phyloP scores from a whole-genome alignment of 2,888 invertebrate genomes.

The Torymus texanus region DNA sequence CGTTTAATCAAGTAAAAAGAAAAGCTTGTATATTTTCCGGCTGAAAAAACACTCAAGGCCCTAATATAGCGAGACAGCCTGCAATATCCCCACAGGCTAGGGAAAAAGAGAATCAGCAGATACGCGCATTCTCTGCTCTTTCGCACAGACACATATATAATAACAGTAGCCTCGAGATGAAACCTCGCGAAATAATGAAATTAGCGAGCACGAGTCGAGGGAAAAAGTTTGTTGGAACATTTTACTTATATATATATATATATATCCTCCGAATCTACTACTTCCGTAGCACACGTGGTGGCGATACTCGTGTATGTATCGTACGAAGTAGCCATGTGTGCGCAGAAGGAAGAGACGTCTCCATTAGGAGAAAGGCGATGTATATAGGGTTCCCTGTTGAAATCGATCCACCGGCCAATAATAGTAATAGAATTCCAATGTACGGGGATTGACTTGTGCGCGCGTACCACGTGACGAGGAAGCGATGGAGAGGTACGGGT shows the following conservation, averaged over 20 bases:
- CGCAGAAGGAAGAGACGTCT: slow-evolving; percentile 20
- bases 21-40: slow-evolving; percentile 28
- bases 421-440: slow-evolving; percentile 54
- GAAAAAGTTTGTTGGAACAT: neutral
- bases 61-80: neutral
- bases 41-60: slow-evolving; percentile 29
- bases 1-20: slow-evolving; percentile 51
- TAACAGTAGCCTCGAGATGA: neutral
- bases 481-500: slow-evolving; percentile 18
- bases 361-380: slow-evolving; percentile 51
- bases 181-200: slow-evolving; percentile 46
- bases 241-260: neutral
- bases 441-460: neutral
- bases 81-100: neutral
- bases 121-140: neutral
- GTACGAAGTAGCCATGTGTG: slow-evolving; percentile 22
- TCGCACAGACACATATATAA: neutral
- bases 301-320: neutral
- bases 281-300: too few relatives aligned
- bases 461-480: neutral
- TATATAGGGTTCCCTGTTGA: slow-evolving; percentile 32
- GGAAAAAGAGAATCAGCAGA: slow-evolving; percentile 1
- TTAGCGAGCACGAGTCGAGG: slow-evolving; percentile 14
- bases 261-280: too few relatives aligned
- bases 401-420: slow-evolving; percentile 48